Conservation (phyloP, 2,888 invertebrate species). For the Cetonia aurata region DNA sequence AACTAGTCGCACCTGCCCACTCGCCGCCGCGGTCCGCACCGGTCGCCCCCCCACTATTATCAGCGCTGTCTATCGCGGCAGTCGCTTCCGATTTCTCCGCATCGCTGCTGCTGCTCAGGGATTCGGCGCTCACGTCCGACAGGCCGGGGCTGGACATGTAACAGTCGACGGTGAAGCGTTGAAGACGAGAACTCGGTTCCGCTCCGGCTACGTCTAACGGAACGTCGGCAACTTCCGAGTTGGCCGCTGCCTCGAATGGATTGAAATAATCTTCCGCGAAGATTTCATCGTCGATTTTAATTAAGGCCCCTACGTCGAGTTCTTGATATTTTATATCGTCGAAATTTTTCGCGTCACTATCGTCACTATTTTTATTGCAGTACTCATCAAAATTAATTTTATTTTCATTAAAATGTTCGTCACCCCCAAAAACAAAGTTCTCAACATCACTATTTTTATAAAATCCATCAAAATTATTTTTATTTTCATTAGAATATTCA, state of each 20-base stretch:
- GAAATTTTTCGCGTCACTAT: too few species aligned
- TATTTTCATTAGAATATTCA: too few species aligned
- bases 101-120: slow-evolving; percentile 60
- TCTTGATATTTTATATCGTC: too few species aligned
- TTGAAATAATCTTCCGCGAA: not conserved
- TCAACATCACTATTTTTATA: too few species aligned
- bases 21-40: slow-evolving; percentile 57
- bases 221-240: slow-evolving; percentile 3
- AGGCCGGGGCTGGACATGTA: slow-evolving; percentile 60
- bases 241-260: not conserved
- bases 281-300: too few species aligned
- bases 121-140: slow-evolving; percentile 63
- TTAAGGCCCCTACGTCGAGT: too few species aligned
- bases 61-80: slow-evolving; percentile 51
- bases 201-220: slow-evolving; percentile 16
- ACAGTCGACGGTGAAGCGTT: slow-evolving; percentile 30
- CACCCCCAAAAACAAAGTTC: too few species aligned
- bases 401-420: too few species aligned
- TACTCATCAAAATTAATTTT: too few species aligned
- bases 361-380: too few species aligned
- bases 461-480: too few species aligned
- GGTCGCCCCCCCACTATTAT: slow-evolving; percentile 58
- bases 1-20: slow-evolving; percentile 60
- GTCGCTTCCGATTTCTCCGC: slow-evolving; percentile 51
- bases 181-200: slow-evolving; percentile 13